These are phyloP conservation scores for Vimba vimba DNA, from an alignment of 2,113 vertebrate genomes.

Conservation along the genomic window DNA sequence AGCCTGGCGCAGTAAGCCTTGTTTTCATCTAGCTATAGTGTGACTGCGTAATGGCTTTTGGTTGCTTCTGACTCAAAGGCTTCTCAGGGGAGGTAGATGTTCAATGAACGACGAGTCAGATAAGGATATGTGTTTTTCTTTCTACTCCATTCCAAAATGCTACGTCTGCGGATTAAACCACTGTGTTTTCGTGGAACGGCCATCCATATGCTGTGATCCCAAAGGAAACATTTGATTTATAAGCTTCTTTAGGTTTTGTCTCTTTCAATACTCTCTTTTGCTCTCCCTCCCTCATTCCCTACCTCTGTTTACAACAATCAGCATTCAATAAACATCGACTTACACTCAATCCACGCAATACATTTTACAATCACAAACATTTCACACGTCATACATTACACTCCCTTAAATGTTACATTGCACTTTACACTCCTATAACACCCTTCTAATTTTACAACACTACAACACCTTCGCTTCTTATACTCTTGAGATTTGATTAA, in stretches of 20 bases:
- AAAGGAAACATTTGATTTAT: slow-evolving; percentile 56
- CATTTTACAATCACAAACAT: too few species aligned
- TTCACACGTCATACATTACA: too few species aligned
- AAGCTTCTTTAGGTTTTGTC: slow-evolving; percentile 45
- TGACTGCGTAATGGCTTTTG: slow-evolving; percentile 27
- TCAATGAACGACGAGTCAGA: slow-evolving; percentile 26
- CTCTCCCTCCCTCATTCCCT: slow-evolving; percentile 43
- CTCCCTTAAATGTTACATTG: too few species aligned
- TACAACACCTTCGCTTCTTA: too few species aligned
- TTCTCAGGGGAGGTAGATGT: slow-evolving; percentile 25
- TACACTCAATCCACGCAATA: too few species aligned
- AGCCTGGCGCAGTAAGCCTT: slow-evolving; percentile 10
- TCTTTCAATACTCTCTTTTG: slow-evolving; percentile 47
- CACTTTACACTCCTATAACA: too few species aligned
- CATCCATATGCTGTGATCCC: slow-evolving; percentile 58
- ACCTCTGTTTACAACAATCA: neutral
- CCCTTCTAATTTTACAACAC: too few species aligned
- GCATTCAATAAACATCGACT: too few species aligned
- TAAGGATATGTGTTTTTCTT: slow-evolving; percentile 20
- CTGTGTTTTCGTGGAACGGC: slow-evolving; percentile 60
- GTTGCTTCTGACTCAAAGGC: slow-evolving; percentile 19
- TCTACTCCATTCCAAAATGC: neutral
- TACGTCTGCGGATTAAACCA: slow-evolving; percentile 62
- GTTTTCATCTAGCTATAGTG: slow-evolving; percentile 36
- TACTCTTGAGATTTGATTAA: too few species aligned